These are phyloP conservation scores for Napeogenes sylphis DNA, from an alignment of 2,888 invertebrate genomes.

Conservation along the genomic window DNA sequence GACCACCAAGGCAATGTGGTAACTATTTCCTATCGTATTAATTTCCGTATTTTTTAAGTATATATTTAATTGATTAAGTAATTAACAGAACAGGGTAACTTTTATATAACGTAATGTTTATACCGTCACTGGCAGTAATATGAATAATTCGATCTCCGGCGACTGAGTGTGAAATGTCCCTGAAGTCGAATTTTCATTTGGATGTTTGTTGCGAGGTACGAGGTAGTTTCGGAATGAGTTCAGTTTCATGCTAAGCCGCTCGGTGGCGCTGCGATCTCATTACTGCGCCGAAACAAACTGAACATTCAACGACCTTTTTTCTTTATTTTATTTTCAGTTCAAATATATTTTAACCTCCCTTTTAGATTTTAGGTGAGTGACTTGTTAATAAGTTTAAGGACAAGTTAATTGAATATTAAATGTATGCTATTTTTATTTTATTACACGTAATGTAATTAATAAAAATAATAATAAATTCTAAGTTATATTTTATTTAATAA, in stretches of 20 bases:
- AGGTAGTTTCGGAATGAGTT: slow-evolving; percentile 4
- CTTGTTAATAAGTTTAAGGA: not conserved
- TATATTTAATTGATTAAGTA: too few relatives aligned
- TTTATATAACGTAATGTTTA: too few relatives aligned
- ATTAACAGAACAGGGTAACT: too few relatives aligned
- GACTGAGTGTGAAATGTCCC: not conserved
- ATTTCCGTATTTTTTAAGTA: too few relatives aligned
- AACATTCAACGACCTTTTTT: slow-evolving; percentile 9
- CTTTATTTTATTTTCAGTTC: slow-evolving; percentile 10
- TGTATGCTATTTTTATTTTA: too few relatives aligned
- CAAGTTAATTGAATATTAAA: too few relatives aligned
- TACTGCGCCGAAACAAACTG: slow-evolving; percentile 4
- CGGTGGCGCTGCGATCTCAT: slow-evolving; percentile 2
- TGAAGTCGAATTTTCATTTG: slow-evolving; percentile 1
- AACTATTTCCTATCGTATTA: too few relatives aligned
- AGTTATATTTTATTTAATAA: too few relatives aligned
- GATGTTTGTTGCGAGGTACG: slow-evolving; percentile 2
- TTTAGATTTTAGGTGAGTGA: not conserved
- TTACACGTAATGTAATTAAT: too few relatives aligned
- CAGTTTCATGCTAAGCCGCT: not conserved
- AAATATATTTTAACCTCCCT: not conserved
- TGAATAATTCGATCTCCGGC: not conserved
- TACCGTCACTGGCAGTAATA: too few relatives aligned
- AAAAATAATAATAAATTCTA: too few relatives aligned
- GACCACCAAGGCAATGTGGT: too few relatives aligned